These are phyloP conservation scores for Archocentrus centrarchus DNA, from an alignment of 2,113 vertebrate genomes.

Conservation along the genomic window DNA sequence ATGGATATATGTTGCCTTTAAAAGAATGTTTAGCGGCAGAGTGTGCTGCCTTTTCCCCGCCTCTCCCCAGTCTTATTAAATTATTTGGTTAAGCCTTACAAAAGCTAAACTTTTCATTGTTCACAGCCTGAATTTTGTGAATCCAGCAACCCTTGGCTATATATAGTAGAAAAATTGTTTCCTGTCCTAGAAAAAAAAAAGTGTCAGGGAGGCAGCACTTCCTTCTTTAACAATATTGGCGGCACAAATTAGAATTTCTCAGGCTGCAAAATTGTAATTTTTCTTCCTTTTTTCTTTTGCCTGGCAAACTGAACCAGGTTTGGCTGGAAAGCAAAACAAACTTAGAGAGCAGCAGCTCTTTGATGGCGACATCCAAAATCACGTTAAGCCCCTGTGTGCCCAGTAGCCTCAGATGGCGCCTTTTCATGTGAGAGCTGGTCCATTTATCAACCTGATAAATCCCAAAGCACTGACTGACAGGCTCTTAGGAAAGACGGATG, in stretches of 20 bases:
- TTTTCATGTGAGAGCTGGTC: constrained; percentile 41
- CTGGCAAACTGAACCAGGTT: neutral
- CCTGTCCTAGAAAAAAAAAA: neutral
- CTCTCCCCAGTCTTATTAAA: neutral
- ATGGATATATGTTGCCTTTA: neutral
- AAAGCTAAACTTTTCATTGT: neutral
- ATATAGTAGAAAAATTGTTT: neutral
- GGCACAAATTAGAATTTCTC: neutral
- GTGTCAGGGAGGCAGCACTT: neutral
- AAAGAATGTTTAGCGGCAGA: neutral
- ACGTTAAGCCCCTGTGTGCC: constrained; percentile 8
- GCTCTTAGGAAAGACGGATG: constrained; percentile 65
- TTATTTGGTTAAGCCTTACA: neutral
- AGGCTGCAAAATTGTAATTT: neutral
- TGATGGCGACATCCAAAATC: constrained; percentile 15
- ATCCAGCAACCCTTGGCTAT: neutral
- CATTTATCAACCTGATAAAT: constrained; percentile 63
- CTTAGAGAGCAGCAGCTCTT: constrained; percentile 11
- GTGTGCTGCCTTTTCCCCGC: neutral
- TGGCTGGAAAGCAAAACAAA: neutral
- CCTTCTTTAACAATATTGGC: neutral
- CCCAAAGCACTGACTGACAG: constrained; percentile 63
- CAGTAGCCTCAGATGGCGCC: constrained; percentile 28
- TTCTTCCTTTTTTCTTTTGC: neutral
- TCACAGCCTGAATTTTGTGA: neutral